Conservation (phyloP, 92 coral and sea anemone species). For the Epizoanthus stellaris region DNA sequence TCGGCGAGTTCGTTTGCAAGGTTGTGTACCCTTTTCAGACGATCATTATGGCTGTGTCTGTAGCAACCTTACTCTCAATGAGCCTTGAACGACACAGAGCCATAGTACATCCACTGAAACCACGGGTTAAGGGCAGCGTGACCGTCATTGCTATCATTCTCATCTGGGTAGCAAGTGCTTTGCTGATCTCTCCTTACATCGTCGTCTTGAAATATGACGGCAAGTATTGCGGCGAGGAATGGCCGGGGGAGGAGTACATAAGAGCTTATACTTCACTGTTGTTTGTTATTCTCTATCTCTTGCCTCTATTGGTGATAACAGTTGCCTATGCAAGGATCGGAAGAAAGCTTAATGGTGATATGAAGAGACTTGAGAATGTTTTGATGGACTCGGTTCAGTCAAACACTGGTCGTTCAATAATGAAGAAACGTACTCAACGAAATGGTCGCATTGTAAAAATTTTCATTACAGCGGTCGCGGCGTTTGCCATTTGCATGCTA, state of each 20-base stretch:
- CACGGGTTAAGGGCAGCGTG: constrained; percentile 68
- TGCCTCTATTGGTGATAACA: constrained; percentile 73
- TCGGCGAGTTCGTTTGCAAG: constrained; percentile 80
- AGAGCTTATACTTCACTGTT: constrained; percentile 79
- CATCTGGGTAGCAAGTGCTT: constrained; percentile 77
- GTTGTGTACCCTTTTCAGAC: constrained; percentile 89
- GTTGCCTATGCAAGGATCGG: constrained; percentile 76
- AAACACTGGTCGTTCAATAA: constrained; percentile 50
- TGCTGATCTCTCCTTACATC: constrained; percentile 83
- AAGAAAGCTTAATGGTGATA: constrained; percentile 76
- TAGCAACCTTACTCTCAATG: constrained; percentile 86
- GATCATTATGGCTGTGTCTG: constrained; percentile 83
- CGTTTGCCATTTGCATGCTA: constrained; percentile 85
- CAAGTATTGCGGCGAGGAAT: constrained; percentile 62
- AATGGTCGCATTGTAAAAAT: constrained; percentile 82
- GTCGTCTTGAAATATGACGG: constrained; percentile 65
- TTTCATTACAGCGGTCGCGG: constrained; percentile 83
- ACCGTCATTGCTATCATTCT: constrained; percentile 59
- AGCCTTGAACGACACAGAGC: constrained; percentile 92
- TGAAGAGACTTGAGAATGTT: constrained; percentile 56
- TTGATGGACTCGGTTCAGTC: constrained; percentile 53
- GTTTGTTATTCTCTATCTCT: constrained; percentile 71
- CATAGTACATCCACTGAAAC: constrained; percentile 82
- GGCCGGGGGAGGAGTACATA: constrained; percentile 70
- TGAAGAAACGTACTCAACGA: constrained; percentile 72